Base-by-base conservation (phyloP, 2,113 vertebrate species). In the Lophotis ruficrista region DNA sequence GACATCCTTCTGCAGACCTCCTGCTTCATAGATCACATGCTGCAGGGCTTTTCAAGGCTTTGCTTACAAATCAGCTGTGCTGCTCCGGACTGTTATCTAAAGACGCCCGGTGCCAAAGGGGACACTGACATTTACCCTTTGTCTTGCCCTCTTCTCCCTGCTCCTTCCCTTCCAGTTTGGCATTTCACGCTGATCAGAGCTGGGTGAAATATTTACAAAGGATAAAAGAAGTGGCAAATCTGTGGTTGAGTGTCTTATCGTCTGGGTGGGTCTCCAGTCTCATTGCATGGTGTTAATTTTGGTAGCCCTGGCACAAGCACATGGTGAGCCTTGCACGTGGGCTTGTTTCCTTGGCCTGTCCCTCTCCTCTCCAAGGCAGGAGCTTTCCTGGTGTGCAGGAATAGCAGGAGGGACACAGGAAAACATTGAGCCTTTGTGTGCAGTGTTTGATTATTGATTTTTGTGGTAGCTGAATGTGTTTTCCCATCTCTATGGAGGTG, bases 1-100 rank as follows among this genome's bases (percentile, higher is more conserved):
- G 94, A 91, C 81, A 53, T 97, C 97, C 82, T 96, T 89, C 91
- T 96, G 51, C 93, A 93, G 90, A 75, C 94, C 90, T 94, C 88
- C 90, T 56, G 9, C 37, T 58, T 66, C 87, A 94, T 84, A 90
- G 80, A 89, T 96, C 96, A 93, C 94, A 48, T n/a, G 37, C 58
- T 70, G 61, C 93, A 93, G 94, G 95, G 94, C 89, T 92, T 93
- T 94, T 94, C 91, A 81, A 60, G 45, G 81, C n/a, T 92, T 80
- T 66, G 89, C 93, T 95, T 85, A 85, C 90, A 92, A 95, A 93
- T 93, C 91, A 48, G 91, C 83, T 54, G 75, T 65, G 79, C 62
- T 94, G 75, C 35, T 60, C 85, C 68, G 71, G 33, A 72, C 78
- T 0, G 1, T 77, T 81, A 54, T 83, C 92, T 78, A 37, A 76